phyloP scores from a whole-genome alignment of 2,888 invertebrate species.

The Eutolmus rufibarbis region DNA sequence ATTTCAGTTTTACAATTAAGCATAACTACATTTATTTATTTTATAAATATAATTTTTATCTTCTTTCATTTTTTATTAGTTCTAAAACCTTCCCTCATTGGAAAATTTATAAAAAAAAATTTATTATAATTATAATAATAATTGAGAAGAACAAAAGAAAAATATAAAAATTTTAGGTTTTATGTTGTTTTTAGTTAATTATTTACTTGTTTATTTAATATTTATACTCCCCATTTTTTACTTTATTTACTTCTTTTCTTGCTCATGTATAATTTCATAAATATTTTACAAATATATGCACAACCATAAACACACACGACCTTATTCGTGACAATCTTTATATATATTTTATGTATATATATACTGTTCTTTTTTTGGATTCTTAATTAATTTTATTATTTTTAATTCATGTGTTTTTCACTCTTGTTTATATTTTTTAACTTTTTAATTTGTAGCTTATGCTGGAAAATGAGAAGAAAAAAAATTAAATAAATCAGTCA shows the following conservation, averaged over 20 bases:
- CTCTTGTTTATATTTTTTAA: neutral
- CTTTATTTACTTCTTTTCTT: neutral
- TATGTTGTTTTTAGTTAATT: neutral
- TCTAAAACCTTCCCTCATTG: neutral
- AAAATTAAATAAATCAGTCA: too few relatives aligned
- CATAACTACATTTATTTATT: conserved; percentile 27
- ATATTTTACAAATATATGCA: conserved; percentile 33
- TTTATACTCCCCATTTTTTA: neutral
- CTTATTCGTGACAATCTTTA: conserved; percentile 27
- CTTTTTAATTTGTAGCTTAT: too few relatives aligned
- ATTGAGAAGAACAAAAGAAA: neutral
- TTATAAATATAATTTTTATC: conserved; percentile 13
- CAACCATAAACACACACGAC: conserved; percentile 40
- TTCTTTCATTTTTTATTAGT: neutral
- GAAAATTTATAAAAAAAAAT: neutral
- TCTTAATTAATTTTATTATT: neutral
- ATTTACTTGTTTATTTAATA: neutral
- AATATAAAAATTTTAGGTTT: neutral
- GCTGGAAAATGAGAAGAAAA: too few relatives aligned
- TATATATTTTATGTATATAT: neutral
- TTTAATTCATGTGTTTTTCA: too few relatives aligned
- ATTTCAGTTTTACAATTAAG: conserved; percentile 19
- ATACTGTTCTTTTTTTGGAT: neutral
- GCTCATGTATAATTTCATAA: neutral
- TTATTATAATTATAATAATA: neutral